Conservation (phyloP, 37 sponge, comb jelly and placozoan species). For the Theonella swinhoei region DNA sequence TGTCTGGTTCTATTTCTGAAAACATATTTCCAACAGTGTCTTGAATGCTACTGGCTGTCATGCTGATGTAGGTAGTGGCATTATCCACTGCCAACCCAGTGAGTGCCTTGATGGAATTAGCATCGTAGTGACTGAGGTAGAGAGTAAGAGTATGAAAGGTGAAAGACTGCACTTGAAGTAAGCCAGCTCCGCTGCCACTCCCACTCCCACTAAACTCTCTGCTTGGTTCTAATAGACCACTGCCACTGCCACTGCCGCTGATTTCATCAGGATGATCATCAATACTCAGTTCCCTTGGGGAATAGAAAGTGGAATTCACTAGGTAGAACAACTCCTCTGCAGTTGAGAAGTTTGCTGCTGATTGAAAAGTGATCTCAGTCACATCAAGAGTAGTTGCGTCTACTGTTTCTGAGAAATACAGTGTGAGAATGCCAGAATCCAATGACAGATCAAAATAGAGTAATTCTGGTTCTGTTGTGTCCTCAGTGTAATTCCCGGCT, state of each 20-base stretch:
- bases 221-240: not conserved
- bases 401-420: conserved; percentile 89
- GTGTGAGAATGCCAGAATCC: conserved; percentile 72
- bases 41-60: conserved; percentile 46
- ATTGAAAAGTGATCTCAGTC: conserved; percentile 66
- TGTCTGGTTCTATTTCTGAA: conserved; percentile 2
- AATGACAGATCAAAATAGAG: conserved; percentile 59
- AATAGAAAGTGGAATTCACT: conserved; percentile 42
- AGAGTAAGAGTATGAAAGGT: conserved; percentile 49
- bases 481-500: conserved; percentile 60
- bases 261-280: conserved; percentile 12
- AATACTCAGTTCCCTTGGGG: conserved; percentile 6
- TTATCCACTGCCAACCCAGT: conserved; percentile 52
- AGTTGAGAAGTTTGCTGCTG: not conserved
- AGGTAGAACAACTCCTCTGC: conserved; percentile 34
- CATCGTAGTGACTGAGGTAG: conserved; percentile 65
- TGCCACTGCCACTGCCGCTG: conserved; percentile 7
- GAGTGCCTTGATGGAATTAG: conserved; percentile 78
- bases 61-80: conserved; percentile 57
- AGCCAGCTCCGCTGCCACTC: not conserved
- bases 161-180: conserved; percentile 52
- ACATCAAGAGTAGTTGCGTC: conserved; percentile 82
- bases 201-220: not conserved
- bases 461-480: conserved; percentile 71
- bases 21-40: conserved; percentile 85